Percentiles rank a stretch among this genome's conserved stretches.
Evolutionary conservation across 2,888 invertebrate species (phyloP).

Genomic region (Noctua comes): DNA sequence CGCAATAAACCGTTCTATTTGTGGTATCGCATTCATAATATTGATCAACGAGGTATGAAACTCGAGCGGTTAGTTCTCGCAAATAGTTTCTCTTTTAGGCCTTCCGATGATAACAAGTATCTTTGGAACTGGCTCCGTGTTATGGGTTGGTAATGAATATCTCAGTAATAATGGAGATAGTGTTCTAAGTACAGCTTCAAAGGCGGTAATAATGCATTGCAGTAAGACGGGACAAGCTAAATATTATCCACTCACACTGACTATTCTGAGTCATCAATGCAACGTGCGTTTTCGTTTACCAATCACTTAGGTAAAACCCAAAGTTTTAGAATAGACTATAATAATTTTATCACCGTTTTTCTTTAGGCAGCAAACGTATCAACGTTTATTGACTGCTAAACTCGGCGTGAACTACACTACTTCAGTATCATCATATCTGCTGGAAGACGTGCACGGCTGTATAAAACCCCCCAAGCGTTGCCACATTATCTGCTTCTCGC

Average conservation of each 20-base stretch:
- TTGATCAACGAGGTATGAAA: conserved; percentile 59
- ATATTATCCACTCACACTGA: not conserved
- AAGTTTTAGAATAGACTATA: not conserved
- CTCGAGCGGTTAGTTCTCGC: conserved; percentile 21
- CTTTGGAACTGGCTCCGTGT: conserved; percentile 18
- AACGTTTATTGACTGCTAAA: not conserved
- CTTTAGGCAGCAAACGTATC: not conserved
- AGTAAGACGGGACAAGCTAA: not conserved
- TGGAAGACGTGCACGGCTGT: not conserved
- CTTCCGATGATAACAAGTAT: conserved; percentile 35
- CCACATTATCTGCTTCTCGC: not conserved
- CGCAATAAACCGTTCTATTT: conserved; percentile 63
- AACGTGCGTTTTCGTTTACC: not conserved
- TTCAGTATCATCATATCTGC: not conserved
- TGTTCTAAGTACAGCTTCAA: conserved; percentile 17
- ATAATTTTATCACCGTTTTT: not conserved
- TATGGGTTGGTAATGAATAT: conserved; percentile 31
- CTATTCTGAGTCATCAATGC: not conserved
- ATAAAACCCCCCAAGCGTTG: not conserved
- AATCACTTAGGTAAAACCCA: not conserved
- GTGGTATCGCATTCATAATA: conserved; percentile 51
- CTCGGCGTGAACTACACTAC: not conserved
- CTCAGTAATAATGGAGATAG: conserved; percentile 34
- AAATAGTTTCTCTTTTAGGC: conserved; percentile 51
- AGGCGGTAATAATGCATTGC: not conserved